Base-by-base conservation (phyloP, 2,113 vertebrate species). In the Aythya baeri region DNA sequence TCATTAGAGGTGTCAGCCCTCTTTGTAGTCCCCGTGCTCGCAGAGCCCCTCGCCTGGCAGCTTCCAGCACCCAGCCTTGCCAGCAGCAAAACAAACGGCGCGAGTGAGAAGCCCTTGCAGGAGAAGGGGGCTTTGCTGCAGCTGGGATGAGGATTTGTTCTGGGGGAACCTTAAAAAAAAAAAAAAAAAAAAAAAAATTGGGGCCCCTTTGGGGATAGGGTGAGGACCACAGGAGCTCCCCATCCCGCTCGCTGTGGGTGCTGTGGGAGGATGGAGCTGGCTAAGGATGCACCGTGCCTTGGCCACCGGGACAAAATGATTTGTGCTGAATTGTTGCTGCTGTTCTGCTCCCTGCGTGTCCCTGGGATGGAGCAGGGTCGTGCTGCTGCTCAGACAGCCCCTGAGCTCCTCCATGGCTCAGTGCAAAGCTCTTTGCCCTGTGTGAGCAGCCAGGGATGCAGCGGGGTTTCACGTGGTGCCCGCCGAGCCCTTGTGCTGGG, bases 1-100 rank as follows among this genome's bases (percentile, higher is more conserved):
- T 97, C 93, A 94, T 97, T 97, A 97, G 94, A 89, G 86, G 83
- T 93, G 95, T 97, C 96, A 95, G 91, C 83, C 79, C 50, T 54
- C 95, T 97, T 93, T 97, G 96, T 96, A 95, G 93, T 96, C 46
- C 63, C 36, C 20, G 10, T 0, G 1, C 74, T 71, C 1, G 5
- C 13, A 72, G 73, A 78, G 34, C 59, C 79, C 68, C 27, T 88
- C 11, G 79, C 91, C 86, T 67, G 85, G 89, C 95, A 81, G 49
- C 85, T 67, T 50, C 85, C 43, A 87, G 74, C 71, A 29, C 7
- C 74, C 84, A 87, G 74, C 84, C 22, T 16, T 3, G 72, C 88
- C 91, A 61, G 72, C 72, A 58, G 79, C 9, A 83, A 91, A 94
- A 86, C 6, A 71, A 90, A 88, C 79, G 2, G 26, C 44, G 3